A percentile compares a stretch with the other conserved stretches of the same genome.
Conservation (phyloP, 2,888 invertebrate genomes). For the Petrolisthes manimaculis region DNA sequence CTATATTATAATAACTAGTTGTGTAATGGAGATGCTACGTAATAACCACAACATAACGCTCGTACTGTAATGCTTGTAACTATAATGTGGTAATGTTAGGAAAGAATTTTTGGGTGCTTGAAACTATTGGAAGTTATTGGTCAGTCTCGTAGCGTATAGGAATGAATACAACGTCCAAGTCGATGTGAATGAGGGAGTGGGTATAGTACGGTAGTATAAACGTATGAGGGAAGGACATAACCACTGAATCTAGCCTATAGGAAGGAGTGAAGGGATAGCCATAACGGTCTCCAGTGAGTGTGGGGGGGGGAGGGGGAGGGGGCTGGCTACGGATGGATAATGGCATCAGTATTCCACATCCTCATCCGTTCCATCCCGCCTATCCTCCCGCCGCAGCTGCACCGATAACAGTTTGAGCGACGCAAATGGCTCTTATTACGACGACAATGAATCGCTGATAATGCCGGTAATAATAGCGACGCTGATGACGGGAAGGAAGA, state of each 20-base stretch:
- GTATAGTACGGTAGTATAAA: neutral
- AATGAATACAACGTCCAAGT: no score
- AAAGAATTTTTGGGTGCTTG: no score
- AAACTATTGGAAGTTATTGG: no score
- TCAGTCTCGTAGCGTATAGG: no score
- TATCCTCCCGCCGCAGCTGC: neutral
- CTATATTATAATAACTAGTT: no score
- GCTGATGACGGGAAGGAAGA: slow-evolving; percentile 43
- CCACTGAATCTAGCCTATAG: neutral
- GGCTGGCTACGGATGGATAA: neutral
- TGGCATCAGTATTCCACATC: neutral
- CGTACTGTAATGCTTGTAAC: no score
- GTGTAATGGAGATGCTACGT: no score
- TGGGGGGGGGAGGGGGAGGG: neutral
- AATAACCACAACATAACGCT: no score
- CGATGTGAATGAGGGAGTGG: no score
- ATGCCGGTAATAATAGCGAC: slow-evolving; percentile 40
- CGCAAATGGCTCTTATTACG: slow-evolving; percentile 44
- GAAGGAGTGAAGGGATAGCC: neutral
- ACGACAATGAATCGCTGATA: slow-evolving; percentile 42
- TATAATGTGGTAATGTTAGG: no score
- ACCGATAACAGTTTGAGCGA: slow-evolving; percentile 43
- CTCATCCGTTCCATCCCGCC: slow-evolving; percentile 12
- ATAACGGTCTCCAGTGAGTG: neutral
- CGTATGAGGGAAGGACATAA: neutral